Base-by-base conservation (phyloP, 2,888 invertebrate genomes). In the Drosophila glabriapex region DNA sequence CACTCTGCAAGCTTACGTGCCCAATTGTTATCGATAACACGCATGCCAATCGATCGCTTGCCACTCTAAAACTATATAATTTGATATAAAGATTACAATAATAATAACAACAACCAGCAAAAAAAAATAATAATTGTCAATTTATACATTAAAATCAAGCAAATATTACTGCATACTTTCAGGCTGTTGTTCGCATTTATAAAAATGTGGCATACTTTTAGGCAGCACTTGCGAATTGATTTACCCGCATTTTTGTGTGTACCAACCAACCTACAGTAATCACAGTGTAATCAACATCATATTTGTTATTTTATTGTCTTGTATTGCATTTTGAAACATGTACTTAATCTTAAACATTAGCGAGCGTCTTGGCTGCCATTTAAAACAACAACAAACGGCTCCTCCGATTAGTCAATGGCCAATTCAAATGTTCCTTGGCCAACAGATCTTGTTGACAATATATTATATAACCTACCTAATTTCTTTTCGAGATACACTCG, bases 21-120 rank as follows among this genome's bases (percentile, higher is more conserved):
- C 10, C 14, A 28, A n/a, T 7, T n/a, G 56, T 31, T 78, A 79
- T 79, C 77, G 77, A 77, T 77, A 66, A 10, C 54, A 35, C 2
- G 25, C 4, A 6, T 55, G 68, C 28, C 43, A 29, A 37, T 29
- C 55, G 31, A 19, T 33, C 10, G 33, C 7, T 28, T 19, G 9
- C 2, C 28, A 16, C 14, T 14, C 14, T 5, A n/a, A 4, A 5
- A 19, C 1, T 7, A 4, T 14, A 12, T 28, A 0, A 12, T 12
- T 28, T 19, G 3, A 12, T 1, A 3, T 5, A 16, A 7, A 46
- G 9, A 16, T 9, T 25, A 16, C 46, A 22, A 16, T 25, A 22
- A 16, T 9, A 16, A 9, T 1, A 25, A 22, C 46, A 46, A 22
- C 1, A 46, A 9, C 2, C 22, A 14, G 4, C 22, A 16, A 25